Base-by-base conservation (phyloP, 1,140 invertebrate genomes). In the Trichoplusia ni region DNA sequence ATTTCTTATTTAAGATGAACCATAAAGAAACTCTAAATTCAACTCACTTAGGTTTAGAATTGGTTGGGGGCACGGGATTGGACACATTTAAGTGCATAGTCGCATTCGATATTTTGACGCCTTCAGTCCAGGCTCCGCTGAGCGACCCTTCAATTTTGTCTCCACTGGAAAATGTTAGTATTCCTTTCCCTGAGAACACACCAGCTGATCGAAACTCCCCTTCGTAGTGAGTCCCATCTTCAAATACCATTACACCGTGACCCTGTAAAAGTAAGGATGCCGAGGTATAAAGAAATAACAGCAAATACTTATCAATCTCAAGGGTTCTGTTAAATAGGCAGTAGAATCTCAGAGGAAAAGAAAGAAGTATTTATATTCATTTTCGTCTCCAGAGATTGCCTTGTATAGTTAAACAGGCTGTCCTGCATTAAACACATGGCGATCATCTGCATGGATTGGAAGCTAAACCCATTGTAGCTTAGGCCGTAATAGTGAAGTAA, bases 161-260 rank as follows among this genome's bases (percentile, higher is more conserved):
- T 0, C 95, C 94, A 81, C 94, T 95, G 67, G 93, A 92, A 77
- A 97, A 94, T 0, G 93, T 95, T 19, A 97, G 91, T 3, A 92
- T 92, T 11, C 97, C 96, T 84, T 96, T 96, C 0, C 97, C 96
- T 73, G 92, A 92, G 67, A 96, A 94, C 33, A 95, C 92, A 1
- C 95, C 95, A 8, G 94, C 94, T 0, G 94, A 93, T 75, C 93
- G 92, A 71, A 98, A 95, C 81, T 97, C 96, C 6, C 97, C 97
- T 86, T 98, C 96, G 76, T 97, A 98, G 86, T 95, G 95, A 9
- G 95, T 96, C 35, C 95, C 95, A 79, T 98, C 96, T 84, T 97
- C 96, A 65, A 97, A 95, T 11, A 97, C 93, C 93, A 97, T 97
- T 8, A 98, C 91, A 8, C 96, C 96, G 77, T 94, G 93, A 23